These are phyloP conservation scores for Mechanitis mazaeus DNA, from an alignment of 2,888 invertebrate genomes.

Conservation along the genomic window DNA sequence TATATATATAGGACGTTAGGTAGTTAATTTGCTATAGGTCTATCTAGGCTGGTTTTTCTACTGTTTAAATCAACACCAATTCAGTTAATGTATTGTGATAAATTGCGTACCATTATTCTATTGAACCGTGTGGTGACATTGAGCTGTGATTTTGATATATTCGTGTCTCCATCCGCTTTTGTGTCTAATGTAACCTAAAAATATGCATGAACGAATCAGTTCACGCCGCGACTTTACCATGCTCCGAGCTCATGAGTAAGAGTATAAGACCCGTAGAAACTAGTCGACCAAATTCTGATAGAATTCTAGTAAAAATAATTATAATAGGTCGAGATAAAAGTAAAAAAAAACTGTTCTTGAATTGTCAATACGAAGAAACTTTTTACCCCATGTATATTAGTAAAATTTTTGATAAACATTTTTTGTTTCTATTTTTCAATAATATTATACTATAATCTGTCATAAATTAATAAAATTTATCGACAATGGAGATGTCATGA, in stretches of 20 bases:
- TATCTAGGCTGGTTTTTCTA: conserved; percentile 6
- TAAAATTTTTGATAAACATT: too few species aligned
- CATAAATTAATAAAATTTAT: not conserved
- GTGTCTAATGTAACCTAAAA: not conserved
- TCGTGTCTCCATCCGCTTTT: conserved; percentile 19
- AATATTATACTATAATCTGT: not conserved
- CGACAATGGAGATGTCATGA: not conserved
- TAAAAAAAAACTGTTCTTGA: too few species aligned
- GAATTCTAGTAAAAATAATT: too few species aligned
- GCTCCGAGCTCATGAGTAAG: too few species aligned
- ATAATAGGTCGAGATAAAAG: too few species aligned
- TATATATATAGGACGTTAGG: not conserved
- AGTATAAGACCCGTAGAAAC: too few species aligned
- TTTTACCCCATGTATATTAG: too few species aligned
- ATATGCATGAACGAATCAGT: not conserved
- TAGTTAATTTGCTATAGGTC: not conserved
- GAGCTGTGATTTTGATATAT: conserved; percentile 15
- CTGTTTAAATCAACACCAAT: conserved; percentile 18
- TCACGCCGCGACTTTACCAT: too few species aligned
- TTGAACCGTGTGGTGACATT: conserved; percentile 35
- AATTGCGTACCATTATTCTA: conserved; percentile 59
- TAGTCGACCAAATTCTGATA: too few species aligned
- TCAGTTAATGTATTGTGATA: conserved; percentile 31
- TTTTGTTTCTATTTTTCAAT: too few species aligned
- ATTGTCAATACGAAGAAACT: too few species aligned